Evolutionary conservation across 2,888 invertebrate species (phyloP), one percentile per base, ranked within the genome.

Genomic region (Serrognathus titanus): DNA sequence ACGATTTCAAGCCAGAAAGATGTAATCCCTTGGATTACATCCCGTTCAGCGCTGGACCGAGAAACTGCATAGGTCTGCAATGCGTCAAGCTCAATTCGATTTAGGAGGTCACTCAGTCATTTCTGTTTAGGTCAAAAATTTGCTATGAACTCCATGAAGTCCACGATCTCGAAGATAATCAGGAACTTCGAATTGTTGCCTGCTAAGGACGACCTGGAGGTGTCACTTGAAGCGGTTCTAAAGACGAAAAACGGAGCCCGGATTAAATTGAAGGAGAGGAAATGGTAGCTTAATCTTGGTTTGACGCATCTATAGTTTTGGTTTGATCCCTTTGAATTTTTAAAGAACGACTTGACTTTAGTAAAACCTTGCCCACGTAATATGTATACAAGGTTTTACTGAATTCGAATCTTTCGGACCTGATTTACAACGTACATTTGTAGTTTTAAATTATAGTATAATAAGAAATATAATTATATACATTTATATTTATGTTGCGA

Each of bases 131-230:
- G 80, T 50, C 80, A 81, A 69, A 81, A 79, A 67, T 79, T 76
- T 70, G 81, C 76, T 40, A 75, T 82, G 71, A 68, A 83, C 66
- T 83, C 84, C 68, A 72, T 85, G 64, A 85, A 85, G 70, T 74
- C 79, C 0, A 72, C 77, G 0, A 55, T 84, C 2, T 80, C 83
- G 0, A 81, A 80, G 65, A 64, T 84, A 3, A 66, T 84, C 10
- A 78, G 81, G 51, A 73, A 77, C 41, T 84, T 81, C 62, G 72
- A 78, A 61, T 49, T 72, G n/a, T 43, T 51, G n/a, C 60, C 64
- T 13, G 40, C 8, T 11, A 40, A 12, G 40, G 76, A 78, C 38
- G 75, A 78, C 61, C 79, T 80, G 0, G 63, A 74, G 45, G 58
- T 82, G 10, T 72, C 78, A 3, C 72, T 78, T 0, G 80, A 81